Evolutionary conservation across 2,113 vertebrate genomes (phyloP), one percentile per base, ranked within the genome.

Genomic region (Todiramphus saurophagus): DNA sequence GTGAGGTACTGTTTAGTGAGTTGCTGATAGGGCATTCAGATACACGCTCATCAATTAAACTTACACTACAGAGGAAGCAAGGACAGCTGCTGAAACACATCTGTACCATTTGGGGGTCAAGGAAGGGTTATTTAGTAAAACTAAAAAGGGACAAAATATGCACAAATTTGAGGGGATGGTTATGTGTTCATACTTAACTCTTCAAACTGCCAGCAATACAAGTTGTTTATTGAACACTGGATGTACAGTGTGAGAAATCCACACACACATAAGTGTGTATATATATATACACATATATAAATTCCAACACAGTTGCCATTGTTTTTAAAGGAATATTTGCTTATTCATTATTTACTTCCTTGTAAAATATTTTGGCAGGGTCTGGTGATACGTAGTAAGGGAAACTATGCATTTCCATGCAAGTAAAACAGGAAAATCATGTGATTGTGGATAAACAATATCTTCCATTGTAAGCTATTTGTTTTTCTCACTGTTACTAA

Each of bases 371-470:
- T 89, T 94, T 97, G 92, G 58, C 83, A 79, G 41, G 16, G 5
- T 30, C 72, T 66, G 44, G 23, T 64, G 77, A 83, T 79, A 74
- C 4, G 10, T 3, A 85, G 30, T 8, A 16, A 68, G 81, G 95
- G 94, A 95, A 96, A 63, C 70, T 63, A 16, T 89, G 93, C 74
- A 89, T 93, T 96, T 88, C 93, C 75, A 86, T 8, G 48, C 60
- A 46, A 85, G 56, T 73, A 89, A 93, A 95, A 41, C 81, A 85
- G 94, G 91, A 84, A 94, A 94, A 78, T 66, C 48, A 20, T 20
- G 83, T 18, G 93, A 91, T 21, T 95, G 95, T 81, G 87, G 70
- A 30, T 83, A 82, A 94, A 96, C 76, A 93, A 91, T 91, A 63
- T 10, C 66, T 93, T 55, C 39, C 69, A 55, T 92, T 96, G 74